A percentile compares a stretch with the other conserved stretches of the same genome.
Evolutionary conservation across 2,888 invertebrate species (phyloP).

Genomic region (Agapostemon virescens): DNA sequence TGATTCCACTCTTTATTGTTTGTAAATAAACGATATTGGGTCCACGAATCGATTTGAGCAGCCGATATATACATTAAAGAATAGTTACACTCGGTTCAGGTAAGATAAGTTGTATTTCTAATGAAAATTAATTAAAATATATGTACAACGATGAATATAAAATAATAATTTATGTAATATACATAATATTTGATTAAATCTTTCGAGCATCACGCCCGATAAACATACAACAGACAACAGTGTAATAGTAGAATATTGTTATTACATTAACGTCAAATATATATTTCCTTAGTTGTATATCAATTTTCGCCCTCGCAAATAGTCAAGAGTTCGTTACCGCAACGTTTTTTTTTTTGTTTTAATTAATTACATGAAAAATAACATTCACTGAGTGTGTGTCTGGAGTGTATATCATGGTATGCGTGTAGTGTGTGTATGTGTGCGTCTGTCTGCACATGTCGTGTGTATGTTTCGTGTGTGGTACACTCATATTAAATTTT

Average conservation of each 20-base stretch:
- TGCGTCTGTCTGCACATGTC: too few relatives aligned
- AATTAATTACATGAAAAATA: slow-evolving; percentile 76
- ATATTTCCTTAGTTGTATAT: slow-evolving; percentile 70
- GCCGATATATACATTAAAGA: slow-evolving; percentile 16
- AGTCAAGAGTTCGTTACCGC: slow-evolving; percentile 65
- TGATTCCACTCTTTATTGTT: too few relatives aligned
- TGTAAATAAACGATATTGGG: background rate
- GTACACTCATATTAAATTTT: slow-evolving; percentile 72
- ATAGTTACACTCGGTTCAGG: slow-evolving; percentile 55
- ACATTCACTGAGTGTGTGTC: slow-evolving; percentile 68
- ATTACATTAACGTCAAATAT: slow-evolving; percentile 78
- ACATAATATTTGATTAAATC: slow-evolving; percentile 78
- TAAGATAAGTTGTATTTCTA: slow-evolving; percentile 75
- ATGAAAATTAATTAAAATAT: slow-evolving; percentile 75
- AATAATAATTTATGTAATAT: slow-evolving; percentile 79
- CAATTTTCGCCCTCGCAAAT: slow-evolving; percentile 65
- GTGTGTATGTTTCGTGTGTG: slow-evolving; percentile 21
- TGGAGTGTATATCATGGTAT: background rate
- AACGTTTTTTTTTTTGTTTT: slow-evolving; percentile 59
- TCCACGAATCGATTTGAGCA: background rate
- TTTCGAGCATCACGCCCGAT: slow-evolving; percentile 70
- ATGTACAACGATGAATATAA: slow-evolving; percentile 78
- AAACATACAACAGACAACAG: slow-evolving; percentile 79
- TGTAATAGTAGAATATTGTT: slow-evolving; percentile 79
- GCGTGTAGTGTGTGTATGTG: background rate